phyloP scores from a whole-genome alignment of 2,113 vertebrate species.

The Periophthalmodon schlosseri region DNA sequence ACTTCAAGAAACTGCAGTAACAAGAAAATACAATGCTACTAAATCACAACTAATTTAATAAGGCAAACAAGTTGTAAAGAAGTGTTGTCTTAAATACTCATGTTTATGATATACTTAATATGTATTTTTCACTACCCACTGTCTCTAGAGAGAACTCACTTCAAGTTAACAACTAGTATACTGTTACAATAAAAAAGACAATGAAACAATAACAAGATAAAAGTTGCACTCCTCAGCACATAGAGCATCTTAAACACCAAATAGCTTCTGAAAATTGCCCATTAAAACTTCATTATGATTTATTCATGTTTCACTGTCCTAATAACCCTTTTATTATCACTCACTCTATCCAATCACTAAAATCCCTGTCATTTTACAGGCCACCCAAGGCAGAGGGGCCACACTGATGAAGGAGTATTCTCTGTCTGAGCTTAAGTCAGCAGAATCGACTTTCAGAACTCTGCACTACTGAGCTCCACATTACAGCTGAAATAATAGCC shows the following conservation, averaged over 20 bases:
- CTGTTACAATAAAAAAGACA: conserved; percentile 1
- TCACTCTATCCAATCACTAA: not conserved
- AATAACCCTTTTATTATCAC: conserved; percentile 12
- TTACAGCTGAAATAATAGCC: conserved; percentile 19
- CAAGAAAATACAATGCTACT: not conserved
- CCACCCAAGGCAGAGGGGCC: conserved; percentile 3
- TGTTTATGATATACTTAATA: not conserved
- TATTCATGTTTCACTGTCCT: conserved; percentile 3
- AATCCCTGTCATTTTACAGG: conserved; percentile 7
- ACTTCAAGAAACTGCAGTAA: not conserved
- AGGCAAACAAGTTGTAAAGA: not conserved
- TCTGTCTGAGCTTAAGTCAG: conserved; percentile 35
- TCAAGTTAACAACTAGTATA: conserved; percentile 1
- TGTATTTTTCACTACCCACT: not conserved
- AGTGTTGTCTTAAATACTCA: not conserved
- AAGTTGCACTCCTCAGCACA: not conserved
- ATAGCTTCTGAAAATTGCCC: conserved; percentile 2
- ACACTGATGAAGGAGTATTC: conserved; percentile 13
- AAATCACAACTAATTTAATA: not conserved
- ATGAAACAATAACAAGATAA: conserved; percentile 1
- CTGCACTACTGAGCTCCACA: conserved; percentile 20
- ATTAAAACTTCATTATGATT: conserved; percentile 13
- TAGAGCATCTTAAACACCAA: not conserved
- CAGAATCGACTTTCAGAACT: conserved; percentile 17
- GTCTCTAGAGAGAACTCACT: not conserved